Conservation (phyloP, 2,888 invertebrate genomes). For the Oconnorella tubifera region DNA sequence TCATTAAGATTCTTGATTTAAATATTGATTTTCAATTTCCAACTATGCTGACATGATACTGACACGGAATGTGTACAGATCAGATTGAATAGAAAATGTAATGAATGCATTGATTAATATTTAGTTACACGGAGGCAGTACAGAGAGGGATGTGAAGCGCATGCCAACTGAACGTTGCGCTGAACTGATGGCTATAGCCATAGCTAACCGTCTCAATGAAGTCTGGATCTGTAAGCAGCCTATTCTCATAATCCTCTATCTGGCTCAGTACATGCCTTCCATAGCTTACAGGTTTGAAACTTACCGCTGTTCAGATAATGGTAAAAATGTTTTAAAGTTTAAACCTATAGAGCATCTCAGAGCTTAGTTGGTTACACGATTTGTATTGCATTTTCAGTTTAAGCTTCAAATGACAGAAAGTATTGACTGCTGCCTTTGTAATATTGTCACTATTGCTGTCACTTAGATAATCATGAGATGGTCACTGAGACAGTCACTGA, state of each 20-base stretch:
- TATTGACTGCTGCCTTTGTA: too few relatives aligned
- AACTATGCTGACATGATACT: neutral
- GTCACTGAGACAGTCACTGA: too few relatives aligned
- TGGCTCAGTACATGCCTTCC: slow-evolving; percentile 63
- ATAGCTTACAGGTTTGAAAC: slow-evolving; percentile 40
- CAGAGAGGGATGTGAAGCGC: slow-evolving; percentile 37
- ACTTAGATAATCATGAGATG: too few relatives aligned
- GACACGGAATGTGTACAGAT: neutral
- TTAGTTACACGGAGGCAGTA: slow-evolving; percentile 12
- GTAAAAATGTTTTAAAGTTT: too few relatives aligned
- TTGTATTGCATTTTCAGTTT: too few relatives aligned
- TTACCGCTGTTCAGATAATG: too few relatives aligned
- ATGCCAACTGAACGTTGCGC: slow-evolving; percentile 61
- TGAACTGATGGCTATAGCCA: slow-evolving; percentile 58
- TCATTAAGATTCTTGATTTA: too few relatives aligned
- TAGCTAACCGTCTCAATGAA: slow-evolving; percentile 62
- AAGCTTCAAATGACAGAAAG: too few relatives aligned
- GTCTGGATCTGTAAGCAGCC: slow-evolving; percentile 71
- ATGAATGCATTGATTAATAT: neutral
- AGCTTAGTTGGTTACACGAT: too few relatives aligned
- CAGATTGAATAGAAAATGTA: neutral
- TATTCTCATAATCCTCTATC: slow-evolving; percentile 62
- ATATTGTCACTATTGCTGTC: too few relatives aligned
- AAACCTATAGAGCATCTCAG: too few relatives aligned
- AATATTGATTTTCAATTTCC: neutral